These are phyloP conservation scores for Macrophya alboannulata DNA, from an alignment of 2,888 invertebrate species.

Conservation along the genomic window DNA sequence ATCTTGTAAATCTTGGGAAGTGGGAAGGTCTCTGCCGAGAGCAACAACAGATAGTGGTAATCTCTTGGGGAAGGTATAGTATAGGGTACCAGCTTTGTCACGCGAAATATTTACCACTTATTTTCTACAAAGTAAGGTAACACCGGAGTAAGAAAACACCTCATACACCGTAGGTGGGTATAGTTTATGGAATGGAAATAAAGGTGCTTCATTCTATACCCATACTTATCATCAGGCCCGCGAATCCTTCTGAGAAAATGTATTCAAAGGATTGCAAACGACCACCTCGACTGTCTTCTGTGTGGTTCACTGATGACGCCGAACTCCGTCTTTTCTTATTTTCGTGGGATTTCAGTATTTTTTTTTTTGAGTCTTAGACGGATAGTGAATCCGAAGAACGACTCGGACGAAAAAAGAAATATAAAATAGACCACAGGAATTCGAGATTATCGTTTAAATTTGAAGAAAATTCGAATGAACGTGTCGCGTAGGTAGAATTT, in stretches of 20 bases:
- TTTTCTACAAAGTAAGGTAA: conserved; percentile 1
- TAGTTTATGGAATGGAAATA: not conserved
- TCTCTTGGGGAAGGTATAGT: conserved; percentile 67
- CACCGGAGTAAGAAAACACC: not conserved
- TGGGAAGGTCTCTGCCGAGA: conserved; percentile 64
- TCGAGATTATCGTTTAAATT: conserved; percentile 47
- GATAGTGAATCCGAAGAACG: not conserved
- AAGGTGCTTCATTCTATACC: not conserved
- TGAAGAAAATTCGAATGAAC: conserved; percentile 40
- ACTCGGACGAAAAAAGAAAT: not conserved
- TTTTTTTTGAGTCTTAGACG: not conserved
- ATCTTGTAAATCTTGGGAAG: conserved; percentile 71
- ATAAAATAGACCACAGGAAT: conserved; percentile 34
- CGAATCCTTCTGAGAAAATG: conserved; percentile 34
- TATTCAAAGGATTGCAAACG: conserved; percentile 46
- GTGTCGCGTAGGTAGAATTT: conserved; percentile 28
- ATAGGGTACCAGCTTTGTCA: conserved; percentile 31
- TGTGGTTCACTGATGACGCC: conserved; percentile 32
- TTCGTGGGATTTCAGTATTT: not conserved
- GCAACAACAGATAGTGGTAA: conserved; percentile 74
- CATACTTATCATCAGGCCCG: not conserved
- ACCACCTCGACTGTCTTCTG: conserved; percentile 14
- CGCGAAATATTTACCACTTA: conserved; percentile 27
- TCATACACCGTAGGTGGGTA: not conserved
- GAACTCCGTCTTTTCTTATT: conserved; percentile 1